Evolutionary conservation across 1,140 invertebrate genomes (phyloP), one percentile per base, ranked within the genome.

Genomic region (Glomeris maerens): DNA sequence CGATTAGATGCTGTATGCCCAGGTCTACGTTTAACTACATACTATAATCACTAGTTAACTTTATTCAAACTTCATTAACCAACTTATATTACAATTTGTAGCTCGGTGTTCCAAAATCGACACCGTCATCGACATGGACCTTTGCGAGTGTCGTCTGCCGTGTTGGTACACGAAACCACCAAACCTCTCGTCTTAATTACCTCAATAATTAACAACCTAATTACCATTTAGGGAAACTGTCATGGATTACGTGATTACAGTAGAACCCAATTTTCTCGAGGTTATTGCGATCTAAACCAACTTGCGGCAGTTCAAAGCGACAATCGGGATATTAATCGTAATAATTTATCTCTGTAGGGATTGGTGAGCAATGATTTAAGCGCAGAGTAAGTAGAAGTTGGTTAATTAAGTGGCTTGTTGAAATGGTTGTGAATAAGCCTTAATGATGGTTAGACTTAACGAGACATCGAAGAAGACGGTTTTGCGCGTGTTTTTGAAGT

Each of bases 71-170:
- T n/a, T n/a, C n/a, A n/a, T n/a, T n/a, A n/a, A n/a, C n/a, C n/a
- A n/a, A n/a, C n/a, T n/a, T n/a, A n/a, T n/a, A n/a, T n/a, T n/a
- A n/a, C n/a, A n/a, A n/a, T 17, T 42, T 42, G 5, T 17, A 42
- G 40, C 40, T 7, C 20, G 20, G 17, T 42, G 40, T 42, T 42
- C 40, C 10, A 42, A 42, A 42, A 21, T 42, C 25, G 40, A 42
- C 25, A 5, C 5, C 5, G 40, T 25, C 4, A 21, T 42, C 20
- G 25, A 42, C 40, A 5, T 42, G 17, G 20, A 42, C 5, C 40
- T 10, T 5, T 42, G 40, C 40, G 25, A 42, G 5, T 42, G 40
- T 42, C 20, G 25, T 21, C 40, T 21, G 25, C 40, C 40, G 5
- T 42, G 40, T 25, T 4, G 40, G 40, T 42, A 42, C 31, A 17